Evolutionary conservation across 2,888 invertebrate genomes (phyloP).

Genomic region (Drosophila testacea): DNA sequence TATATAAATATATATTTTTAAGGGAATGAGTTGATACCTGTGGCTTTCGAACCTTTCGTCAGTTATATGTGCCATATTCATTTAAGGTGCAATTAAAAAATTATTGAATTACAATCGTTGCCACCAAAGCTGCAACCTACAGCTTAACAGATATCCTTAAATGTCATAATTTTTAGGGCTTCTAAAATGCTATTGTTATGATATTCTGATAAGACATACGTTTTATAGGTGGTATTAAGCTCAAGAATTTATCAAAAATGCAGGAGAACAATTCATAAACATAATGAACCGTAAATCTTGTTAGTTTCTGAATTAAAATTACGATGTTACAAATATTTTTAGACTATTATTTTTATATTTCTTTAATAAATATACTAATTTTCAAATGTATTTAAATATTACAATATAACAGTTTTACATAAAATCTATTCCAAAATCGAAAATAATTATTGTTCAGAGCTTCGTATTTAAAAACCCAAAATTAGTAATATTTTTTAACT

Average conservation of each 20-base stretch:
- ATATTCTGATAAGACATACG: background rate
- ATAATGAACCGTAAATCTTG: too few species aligned
- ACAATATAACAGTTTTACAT: too few species aligned
- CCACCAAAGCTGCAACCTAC: conserved; percentile 11
- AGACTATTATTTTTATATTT: too few species aligned
- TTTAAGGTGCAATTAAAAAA: conserved; percentile 45
- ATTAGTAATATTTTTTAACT: too few species aligned
- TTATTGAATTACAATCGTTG: conserved; percentile 8
- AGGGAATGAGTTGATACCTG: conserved; percentile 7
- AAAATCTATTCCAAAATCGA: too few species aligned
- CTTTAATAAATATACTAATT: too few species aligned
- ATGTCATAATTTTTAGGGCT: conserved; percentile 5
- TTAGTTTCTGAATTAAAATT: too few species aligned
- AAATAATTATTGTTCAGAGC: too few species aligned
- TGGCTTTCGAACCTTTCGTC: conserved; percentile 45
- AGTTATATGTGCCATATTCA: conserved; percentile 47
- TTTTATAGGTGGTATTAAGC: background rate
- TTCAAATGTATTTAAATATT: too few species aligned
- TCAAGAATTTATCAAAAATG: background rate
- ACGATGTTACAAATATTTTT: too few species aligned
- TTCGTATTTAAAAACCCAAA: too few species aligned
- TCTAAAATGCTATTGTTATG: conserved; percentile 3
- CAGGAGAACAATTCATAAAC: background rate
- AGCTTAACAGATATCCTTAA: conserved; percentile 30
- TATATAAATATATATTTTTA: background rate